These are phyloP conservation scores for Chouioia cunea DNA, from an alignment of 2,888 invertebrate species.

Conservation along the genomic window DNA sequence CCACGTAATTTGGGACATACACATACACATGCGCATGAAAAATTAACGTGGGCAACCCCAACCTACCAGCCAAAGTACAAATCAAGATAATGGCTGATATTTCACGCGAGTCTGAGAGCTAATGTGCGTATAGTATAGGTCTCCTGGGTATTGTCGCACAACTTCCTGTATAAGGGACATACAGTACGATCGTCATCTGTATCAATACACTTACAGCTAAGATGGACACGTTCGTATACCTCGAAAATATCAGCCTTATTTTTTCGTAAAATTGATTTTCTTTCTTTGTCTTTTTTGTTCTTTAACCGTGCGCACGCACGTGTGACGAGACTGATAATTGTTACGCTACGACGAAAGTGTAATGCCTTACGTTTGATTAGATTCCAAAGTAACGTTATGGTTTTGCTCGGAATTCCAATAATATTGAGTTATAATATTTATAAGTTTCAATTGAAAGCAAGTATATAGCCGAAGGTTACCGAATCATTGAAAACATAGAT, in stretches of 20 bases:
- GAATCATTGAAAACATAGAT: neutral
- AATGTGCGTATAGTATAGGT: slow-evolving; percentile 56
- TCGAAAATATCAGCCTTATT: no score
- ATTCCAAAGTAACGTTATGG: no score
- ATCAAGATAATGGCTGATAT: slow-evolving; percentile 67
- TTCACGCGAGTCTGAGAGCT: slow-evolving; percentile 54
- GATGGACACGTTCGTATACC: no score
- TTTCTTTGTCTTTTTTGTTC: no score
- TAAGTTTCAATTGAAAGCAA: no score
- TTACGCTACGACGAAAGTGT: no score
- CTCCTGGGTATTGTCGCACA: slow-evolving; percentile 54
- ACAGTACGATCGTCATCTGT: slow-evolving; percentile 55
- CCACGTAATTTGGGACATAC: slow-evolving; percentile 42
- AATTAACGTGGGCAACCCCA: slow-evolving; percentile 30
- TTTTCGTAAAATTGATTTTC: neutral
- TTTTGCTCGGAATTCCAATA: no score
- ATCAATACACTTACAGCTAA: slow-evolving; percentile 54
- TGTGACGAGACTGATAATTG: no score
- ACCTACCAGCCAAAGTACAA: slow-evolving; percentile 57
- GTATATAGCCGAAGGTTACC: no score
- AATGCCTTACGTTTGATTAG: no score
- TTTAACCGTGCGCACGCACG: neutral
- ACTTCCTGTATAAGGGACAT: no score
- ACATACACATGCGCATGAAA: slow-evolving; percentile 24
- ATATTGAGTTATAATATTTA: no score